A percentile compares a stretch with the other conserved stretches of the same genome.
phyloP scores from a whole-genome alignment of 2,888 invertebrate genomes.

The Lithodes maja region DNA sequence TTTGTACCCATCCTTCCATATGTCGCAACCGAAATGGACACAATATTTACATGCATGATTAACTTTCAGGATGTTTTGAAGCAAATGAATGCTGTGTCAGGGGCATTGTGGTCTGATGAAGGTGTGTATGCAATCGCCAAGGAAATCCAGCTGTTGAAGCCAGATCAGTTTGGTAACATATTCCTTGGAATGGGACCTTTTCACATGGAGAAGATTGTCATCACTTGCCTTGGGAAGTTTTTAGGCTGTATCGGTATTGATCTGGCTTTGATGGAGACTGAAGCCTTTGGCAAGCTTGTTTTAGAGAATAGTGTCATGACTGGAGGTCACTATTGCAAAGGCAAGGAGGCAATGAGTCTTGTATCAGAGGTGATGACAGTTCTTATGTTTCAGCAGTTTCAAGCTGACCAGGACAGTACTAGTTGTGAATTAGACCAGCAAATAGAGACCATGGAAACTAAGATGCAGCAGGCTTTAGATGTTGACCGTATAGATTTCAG shows the following conservation, averaged over 20 bases:
- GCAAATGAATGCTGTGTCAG: slow-evolving; percentile 17
- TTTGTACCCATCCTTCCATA: slow-evolving; percentile 30
- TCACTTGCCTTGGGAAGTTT: slow-evolving; percentile 28
- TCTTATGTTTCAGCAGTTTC: slow-evolving; percentile 19
- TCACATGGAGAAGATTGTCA: slow-evolving; percentile 27
- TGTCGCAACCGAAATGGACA: slow-evolving; percentile 23
- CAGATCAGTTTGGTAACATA: slow-evolving; percentile 28
- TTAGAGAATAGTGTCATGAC: slow-evolving; percentile 25
- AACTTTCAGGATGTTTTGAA: slow-evolving; percentile 27
- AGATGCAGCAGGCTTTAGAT: slow-evolving; percentile 25
- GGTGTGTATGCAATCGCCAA: slow-evolving; percentile 21
- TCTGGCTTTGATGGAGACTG: slow-evolving; percentile 20
- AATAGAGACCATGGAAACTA: slow-evolving; percentile 29
- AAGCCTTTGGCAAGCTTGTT: slow-evolving; percentile 32
- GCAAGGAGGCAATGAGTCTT: slow-evolving; percentile 26
- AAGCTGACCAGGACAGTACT: slow-evolving; percentile 29
- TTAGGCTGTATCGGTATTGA: slow-evolving; percentile 30
- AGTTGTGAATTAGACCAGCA: slow-evolving; percentile 17
- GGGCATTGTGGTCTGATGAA: slow-evolving; percentile 29
- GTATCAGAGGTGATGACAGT: slow-evolving; percentile 27
- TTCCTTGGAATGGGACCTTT: slow-evolving; percentile 29
- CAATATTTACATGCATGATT: slow-evolving; percentile 11
- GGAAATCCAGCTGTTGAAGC: slow-evolving; percentile 28
- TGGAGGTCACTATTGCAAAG: slow-evolving; percentile 19
- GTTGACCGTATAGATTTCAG: slow-evolving; percentile 10